Conservation (phyloP, 2,113 vertebrate species). For the Chrysochloris asiatica region DNA sequence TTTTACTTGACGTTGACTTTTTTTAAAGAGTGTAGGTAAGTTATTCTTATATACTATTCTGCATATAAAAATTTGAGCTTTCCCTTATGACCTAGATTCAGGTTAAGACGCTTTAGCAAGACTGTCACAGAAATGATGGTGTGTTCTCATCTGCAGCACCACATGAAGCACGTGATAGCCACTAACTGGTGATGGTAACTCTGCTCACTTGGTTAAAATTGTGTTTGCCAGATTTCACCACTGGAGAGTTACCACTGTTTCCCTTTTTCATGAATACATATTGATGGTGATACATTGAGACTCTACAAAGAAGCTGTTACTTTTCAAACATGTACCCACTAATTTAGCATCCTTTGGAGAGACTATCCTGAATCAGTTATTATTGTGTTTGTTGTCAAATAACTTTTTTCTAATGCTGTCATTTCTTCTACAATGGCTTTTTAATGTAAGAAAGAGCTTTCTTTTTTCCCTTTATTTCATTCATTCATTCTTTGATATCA, state of each 20-base stretch:
- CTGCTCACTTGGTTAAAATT: neutral
- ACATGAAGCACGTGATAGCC: neutral
- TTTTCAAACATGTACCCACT: neutral
- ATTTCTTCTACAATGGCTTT: neutral
- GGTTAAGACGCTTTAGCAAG: neutral
- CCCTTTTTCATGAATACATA: neutral
- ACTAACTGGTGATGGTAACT: neutral
- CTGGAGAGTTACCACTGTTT: neutral
- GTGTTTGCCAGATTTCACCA: neutral
- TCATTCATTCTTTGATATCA: neutral
- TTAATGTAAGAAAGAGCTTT: neutral
- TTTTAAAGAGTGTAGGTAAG: neutral
- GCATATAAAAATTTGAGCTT: neutral
- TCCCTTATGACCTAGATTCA: neutral
- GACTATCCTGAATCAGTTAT: neutral
- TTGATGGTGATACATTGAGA: neutral
- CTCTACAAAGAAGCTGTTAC: neutral
- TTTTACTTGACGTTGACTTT: neutral
- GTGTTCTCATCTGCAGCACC: rapidly evolving
- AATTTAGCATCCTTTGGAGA: neutral
- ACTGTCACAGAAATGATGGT: neutral
- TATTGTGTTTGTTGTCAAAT: neutral
- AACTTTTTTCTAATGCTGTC: neutral
- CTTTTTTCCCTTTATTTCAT: neutral
- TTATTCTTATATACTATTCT: neutral